Evolutionary conservation across 1,140 invertebrate genomes (phyloP).

Genomic region (Neodiprion lecontei): DNA sequence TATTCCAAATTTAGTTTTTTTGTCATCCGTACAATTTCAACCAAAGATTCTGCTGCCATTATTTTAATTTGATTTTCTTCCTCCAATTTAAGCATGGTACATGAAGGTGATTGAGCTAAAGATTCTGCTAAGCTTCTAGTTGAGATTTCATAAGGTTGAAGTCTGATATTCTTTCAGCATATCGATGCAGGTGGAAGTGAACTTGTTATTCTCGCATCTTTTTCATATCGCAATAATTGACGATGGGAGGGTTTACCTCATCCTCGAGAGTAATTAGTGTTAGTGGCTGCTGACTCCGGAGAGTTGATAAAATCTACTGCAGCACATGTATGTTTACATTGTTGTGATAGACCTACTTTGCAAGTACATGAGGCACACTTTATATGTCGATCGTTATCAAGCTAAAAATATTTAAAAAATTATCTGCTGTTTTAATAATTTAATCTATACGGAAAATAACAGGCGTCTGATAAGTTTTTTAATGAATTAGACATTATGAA

Average conservation of each 20-base stretch:
- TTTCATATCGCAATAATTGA: slow-evolving; percentile 23
- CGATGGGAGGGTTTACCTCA: slow-evolving; percentile 23
- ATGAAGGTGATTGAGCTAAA: slow-evolving; percentile 8
- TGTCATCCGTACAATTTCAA: background rate
- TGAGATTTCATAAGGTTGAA: background rate
- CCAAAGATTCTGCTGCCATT: slow-evolving; percentile 16
- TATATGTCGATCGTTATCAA: slow-evolving; percentile 20
- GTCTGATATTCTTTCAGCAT: background rate
- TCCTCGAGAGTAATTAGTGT: slow-evolving; percentile 22
- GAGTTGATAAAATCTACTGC: slow-evolving; percentile 23
- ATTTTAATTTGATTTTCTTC: slow-evolving; percentile 21
- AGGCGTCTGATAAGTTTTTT: no score
- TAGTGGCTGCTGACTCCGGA: slow-evolving; percentile 13
- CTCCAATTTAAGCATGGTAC: slow-evolving; percentile 8
- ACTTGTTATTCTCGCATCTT: slow-evolving; percentile 17
- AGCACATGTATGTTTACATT: slow-evolving; percentile 27
- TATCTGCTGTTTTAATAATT: no score
- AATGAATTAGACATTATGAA: no score
- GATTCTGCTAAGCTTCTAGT: slow-evolving; percentile 10
- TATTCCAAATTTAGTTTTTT: background rate
- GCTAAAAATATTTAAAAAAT: slow-evolving; percentile 8
- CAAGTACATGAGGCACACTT: slow-evolving; percentile 20
- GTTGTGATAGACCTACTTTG: slow-evolving; percentile 19
- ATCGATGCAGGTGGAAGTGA: slow-evolving; percentile 3
- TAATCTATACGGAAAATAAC: no score